Evolutionary conservation across 2,113 vertebrate genomes (phyloP).

Genomic region (Hippocampus mohnikei): DNA sequence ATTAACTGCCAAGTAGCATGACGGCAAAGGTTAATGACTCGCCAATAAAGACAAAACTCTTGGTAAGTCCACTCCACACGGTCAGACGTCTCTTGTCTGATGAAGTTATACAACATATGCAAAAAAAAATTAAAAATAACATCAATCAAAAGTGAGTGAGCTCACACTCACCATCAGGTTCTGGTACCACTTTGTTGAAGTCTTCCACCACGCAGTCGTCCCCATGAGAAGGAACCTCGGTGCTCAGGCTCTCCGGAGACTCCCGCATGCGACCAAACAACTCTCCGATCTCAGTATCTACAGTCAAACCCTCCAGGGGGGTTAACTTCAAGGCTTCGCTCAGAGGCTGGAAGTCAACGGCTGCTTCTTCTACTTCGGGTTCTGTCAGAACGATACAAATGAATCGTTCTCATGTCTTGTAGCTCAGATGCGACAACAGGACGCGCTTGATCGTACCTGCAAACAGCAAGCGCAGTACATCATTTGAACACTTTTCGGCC

Average conservation of each 20-base stretch:
- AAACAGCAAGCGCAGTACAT: slow-evolving; percentile 54
- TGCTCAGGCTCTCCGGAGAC: slow-evolving; percentile 44
- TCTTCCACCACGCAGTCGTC: slow-evolving; percentile 29
- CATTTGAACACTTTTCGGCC: slow-evolving; percentile 66
- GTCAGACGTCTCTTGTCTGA: neutral
- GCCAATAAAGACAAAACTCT: neutral
- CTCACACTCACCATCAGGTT: slow-evolving; percentile 51
- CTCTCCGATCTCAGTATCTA: neutral
- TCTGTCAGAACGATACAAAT: slow-evolving; percentile 45
- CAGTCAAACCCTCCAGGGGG: neutral
- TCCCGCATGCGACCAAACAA: slow-evolving; percentile 11
- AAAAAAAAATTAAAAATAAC: neutral
- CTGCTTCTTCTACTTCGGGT: slow-evolving; percentile 35
- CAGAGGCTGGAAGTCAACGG: slow-evolving; percentile 36
- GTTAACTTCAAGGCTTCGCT: slow-evolving; percentile 45
- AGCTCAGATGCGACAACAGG: neutral
- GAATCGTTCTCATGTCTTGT: neutral
- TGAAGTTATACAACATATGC: neutral
- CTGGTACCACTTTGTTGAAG: slow-evolving; percentile 47
- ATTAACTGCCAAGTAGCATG: neutral
- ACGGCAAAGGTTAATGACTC: neutral
- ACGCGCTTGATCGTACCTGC: slow-evolving; percentile 51
- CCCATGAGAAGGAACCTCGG: neutral
- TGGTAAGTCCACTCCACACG: neutral
- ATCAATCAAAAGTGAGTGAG: neutral